Conservation (phyloP, 1,140 invertebrate genomes). For the Drosophila mojavensis region DNA sequence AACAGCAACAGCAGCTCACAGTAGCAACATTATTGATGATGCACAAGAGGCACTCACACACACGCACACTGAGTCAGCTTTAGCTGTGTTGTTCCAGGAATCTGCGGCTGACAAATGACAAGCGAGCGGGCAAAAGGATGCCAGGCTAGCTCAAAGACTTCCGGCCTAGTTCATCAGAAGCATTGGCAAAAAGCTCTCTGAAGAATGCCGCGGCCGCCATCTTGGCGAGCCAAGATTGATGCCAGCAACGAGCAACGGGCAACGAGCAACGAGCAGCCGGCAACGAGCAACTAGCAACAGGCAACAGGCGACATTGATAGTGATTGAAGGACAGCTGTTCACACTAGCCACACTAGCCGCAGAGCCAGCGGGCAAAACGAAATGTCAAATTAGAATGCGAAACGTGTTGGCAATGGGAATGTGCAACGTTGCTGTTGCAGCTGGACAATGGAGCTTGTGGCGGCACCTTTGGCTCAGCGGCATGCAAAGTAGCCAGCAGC, state of each 20-base stretch:
- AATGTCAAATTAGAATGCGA: conserved; percentile 84
- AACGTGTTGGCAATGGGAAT: conserved; percentile 78
- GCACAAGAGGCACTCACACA: conserved; percentile 41
- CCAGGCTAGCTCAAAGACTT: conserved; percentile 55
- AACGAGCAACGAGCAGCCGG: conserved; percentile 16
- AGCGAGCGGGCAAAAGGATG: conserved; percentile 36
- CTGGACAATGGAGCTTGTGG: conserved; percentile 75
- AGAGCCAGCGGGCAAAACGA: conserved; percentile 42
- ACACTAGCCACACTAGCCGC: conserved; percentile 58
- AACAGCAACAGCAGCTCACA: conserved; percentile 31
- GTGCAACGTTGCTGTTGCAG: conserved; percentile 27
- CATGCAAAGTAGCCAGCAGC: conserved; percentile 65
- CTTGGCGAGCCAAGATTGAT: conserved; percentile 69
- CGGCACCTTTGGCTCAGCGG: conserved; percentile 73
- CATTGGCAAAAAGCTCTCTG: conserved; percentile 60
- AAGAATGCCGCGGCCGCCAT: conserved; percentile 60
- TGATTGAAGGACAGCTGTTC: conserved; percentile 82
- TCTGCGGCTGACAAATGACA: conserved; percentile 72
- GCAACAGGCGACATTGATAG: conserved; percentile 68
- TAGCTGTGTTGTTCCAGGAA: conserved; percentile 57
- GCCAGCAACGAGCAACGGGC: conserved; percentile 44
- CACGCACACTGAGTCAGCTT: conserved; percentile 19
- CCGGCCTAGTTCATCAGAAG: conserved; percentile 76
- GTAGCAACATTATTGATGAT: conserved; percentile 81
- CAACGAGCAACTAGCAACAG: conserved; percentile 14